phyloP scores from a whole-genome alignment of 2,797 vertebrate species.

The Taeniopygia guttata region DNA sequence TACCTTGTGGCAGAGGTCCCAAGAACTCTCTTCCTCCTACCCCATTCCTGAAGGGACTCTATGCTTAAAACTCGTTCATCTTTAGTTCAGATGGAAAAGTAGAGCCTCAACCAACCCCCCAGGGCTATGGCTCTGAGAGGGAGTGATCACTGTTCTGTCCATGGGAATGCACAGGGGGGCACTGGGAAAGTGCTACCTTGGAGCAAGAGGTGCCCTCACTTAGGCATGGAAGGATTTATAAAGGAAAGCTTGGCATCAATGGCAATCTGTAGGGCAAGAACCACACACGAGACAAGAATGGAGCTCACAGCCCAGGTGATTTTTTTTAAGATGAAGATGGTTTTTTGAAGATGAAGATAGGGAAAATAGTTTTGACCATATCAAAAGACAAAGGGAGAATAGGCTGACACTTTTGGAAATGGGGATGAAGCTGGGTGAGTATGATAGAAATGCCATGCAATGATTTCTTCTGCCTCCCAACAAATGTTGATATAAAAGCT shows the following conservation, averaged over 20 bases:
- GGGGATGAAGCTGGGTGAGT: neutral
- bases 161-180: neutral
- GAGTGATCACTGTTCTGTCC: neutral
- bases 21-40: neutral
- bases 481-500: neutral
- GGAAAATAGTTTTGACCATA: neutral
- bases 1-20: neutral
- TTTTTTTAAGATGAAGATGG: neutral
- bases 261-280: neutral
- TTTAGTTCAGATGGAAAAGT: neutral
- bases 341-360: neutral
- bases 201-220: too few relatives aligned
- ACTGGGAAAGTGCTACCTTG: neutral
- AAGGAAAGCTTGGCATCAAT: neutral
- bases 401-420: neutral
- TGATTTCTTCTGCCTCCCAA: neutral
- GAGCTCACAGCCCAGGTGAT: neutral
- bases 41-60: neutral
- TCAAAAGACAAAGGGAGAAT: neutral
- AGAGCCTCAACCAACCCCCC: neutral
- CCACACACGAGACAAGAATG: neutral
- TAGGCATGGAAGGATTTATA: neutral
- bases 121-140: neutral
- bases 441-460: neutral
- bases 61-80: neutral